Evolutionary conservation across 2,797 vertebrate species (phyloP), one percentile per base, ranked within the genome.

Genomic region (Lagocephalus sceleratus): DNA sequence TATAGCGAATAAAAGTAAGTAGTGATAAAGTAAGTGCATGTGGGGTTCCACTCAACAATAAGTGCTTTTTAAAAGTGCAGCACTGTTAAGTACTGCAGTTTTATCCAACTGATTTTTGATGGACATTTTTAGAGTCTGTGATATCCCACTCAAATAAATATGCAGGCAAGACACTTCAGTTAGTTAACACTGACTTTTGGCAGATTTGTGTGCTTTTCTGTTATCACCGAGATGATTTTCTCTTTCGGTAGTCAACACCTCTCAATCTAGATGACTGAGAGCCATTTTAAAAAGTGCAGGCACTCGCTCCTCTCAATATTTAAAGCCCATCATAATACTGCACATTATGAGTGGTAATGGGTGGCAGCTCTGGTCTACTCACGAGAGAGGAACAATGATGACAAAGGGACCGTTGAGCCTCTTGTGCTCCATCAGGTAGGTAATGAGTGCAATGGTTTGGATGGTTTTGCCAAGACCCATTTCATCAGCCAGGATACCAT

Each of bases 391-490:
- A 56, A 98, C 96, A 52, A 98, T 98, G 91, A 98, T 98, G 85
- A 98, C 92, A 84, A 92, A 98, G 35, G 96, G 96, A 1, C 96
- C 96, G 29, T 98, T 98, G 81, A 98, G 91, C 73, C 95, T 92
- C 88, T 98, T 98, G 90, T 91, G 72, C 62, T 98, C 96, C 96
- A 98, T 98, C 87, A 98, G 88, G 69, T 98, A 98, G 47, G 96
- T 98, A 85, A 98, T 96, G 47, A 98, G 95, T n/a, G 94, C 96
- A 50, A 98, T 98, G 70, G 96, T 98, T 83, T 98, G 96, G 85
- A 98, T 98, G 74, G 96, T 98, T 86, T 98, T 98, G 68, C 96
- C 95, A 2, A 98, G 90, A n/a, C 96, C 96, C 96, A 98, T 98
- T 88, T 98, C 96, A 66, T 98, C 96, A 40, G 96, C 96, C 81